These are phyloP conservation scores for Cyprinella venusta DNA, from an alignment of 2,797 vertebrate genomes.

Conservation along the genomic window DNA sequence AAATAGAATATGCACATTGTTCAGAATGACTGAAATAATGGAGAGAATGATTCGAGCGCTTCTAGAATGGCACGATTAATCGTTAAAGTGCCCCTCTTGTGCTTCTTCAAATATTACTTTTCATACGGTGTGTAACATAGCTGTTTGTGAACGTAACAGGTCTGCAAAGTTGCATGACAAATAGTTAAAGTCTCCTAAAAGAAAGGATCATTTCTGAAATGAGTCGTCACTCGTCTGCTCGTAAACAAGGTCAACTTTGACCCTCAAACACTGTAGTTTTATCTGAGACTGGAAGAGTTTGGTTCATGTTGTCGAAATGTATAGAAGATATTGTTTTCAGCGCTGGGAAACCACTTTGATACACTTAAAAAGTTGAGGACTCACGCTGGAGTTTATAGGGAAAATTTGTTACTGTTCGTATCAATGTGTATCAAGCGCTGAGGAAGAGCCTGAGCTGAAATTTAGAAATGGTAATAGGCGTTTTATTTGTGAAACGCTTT, in stretches of 20 bases:
- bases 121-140: neutral
- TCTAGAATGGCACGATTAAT: neutral
- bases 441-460: neutral
- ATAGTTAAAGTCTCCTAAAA: no score
- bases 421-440: neutral
- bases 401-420: neutral
- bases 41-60: slow-evolving; percentile 2
- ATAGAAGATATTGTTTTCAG: neutral
- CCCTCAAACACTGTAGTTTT: neutral
- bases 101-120: neutral
- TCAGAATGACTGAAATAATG: neutral
- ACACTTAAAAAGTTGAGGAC: neutral
- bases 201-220: neutral
- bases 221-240: neutral
- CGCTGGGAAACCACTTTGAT: neutral
- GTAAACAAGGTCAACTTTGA: neutral
- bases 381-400: neutral
- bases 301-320: neutral
- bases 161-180: neutral
- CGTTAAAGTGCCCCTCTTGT: neutral
- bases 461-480: neutral
- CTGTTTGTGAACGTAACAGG: no score
- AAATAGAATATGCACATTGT: neutral
- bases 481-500: neutral
- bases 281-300: neutral